These are phyloP conservation scores for Epinotia brunnichana DNA, from an alignment of 2,888 invertebrate genomes.

Conservation along the genomic window DNA sequence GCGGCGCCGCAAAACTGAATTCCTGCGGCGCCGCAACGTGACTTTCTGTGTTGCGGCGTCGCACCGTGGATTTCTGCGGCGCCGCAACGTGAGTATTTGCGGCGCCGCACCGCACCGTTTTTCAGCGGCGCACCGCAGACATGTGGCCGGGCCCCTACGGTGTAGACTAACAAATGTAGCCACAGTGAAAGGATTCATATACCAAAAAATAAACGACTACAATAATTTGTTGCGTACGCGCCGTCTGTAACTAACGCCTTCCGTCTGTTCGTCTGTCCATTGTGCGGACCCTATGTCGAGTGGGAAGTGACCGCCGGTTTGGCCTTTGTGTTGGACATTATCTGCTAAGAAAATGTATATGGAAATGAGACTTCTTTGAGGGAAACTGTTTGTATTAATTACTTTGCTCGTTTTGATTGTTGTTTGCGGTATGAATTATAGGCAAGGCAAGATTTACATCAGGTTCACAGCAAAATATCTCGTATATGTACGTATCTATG, in stretches of 20 bases:
- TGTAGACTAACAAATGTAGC: not conserved
- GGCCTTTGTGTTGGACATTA: conserved; percentile 51
- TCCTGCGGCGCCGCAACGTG: too few relatives aligned
- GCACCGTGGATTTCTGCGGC: too few relatives aligned
- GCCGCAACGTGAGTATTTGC: too few relatives aligned
- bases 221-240: conserved; percentile 48
- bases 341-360: conserved; percentile 38
- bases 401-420: conserved; percentile 3
- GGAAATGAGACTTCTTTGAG: conserved; percentile 33
- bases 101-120: too few relatives aligned
- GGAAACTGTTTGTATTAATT: conserved; percentile 15
- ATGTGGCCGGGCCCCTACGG: too few relatives aligned
- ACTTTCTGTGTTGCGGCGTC: too few relatives aligned
- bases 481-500: too few relatives aligned
- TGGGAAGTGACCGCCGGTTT: conserved; percentile 55
- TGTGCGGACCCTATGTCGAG: conserved; percentile 51
- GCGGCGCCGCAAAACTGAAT: too few relatives aligned
- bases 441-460: not conserved
- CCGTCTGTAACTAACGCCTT: conserved; percentile 72
- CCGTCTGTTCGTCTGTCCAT: conserved; percentile 67
- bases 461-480: not conserved
- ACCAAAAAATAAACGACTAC: not conserved
- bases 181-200: not conserved
- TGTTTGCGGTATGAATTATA: not conserved
- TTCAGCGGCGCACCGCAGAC: too few relatives aligned